These are phyloP conservation scores for Xenentodon cancila DNA, from an alignment of 2,797 vertebrate species.

Conservation along the genomic window DNA sequence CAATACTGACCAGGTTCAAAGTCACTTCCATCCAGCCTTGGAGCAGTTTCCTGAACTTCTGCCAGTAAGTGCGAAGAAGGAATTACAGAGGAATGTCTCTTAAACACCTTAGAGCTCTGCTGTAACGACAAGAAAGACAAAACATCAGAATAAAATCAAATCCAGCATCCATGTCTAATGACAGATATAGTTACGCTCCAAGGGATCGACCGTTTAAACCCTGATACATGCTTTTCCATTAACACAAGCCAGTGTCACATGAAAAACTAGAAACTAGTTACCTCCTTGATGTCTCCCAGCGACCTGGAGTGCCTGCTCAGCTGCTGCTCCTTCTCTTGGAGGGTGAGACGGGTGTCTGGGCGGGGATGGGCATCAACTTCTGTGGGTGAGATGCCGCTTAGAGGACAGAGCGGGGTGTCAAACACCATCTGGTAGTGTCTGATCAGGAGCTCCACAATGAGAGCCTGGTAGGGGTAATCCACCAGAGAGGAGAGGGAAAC, in stretches of 20 bases:
- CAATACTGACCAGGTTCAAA: slow-evolving; percentile 85
- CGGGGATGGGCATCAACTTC: slow-evolving; percentile 48
- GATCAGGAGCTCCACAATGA: slow-evolving; percentile 92
- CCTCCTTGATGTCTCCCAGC: slow-evolving; percentile 89
- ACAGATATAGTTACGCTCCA: background rate
- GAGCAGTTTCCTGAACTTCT: slow-evolving; percentile 81
- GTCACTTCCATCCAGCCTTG: slow-evolving; percentile 68
- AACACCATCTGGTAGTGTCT: slow-evolving; percentile 91
- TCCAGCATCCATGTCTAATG: background rate
- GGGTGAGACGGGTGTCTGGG: slow-evolving; percentile 41
- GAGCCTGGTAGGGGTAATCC: slow-evolving; percentile 95
- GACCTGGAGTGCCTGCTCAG: slow-evolving; percentile 85
- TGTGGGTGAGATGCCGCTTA: slow-evolving; percentile 46
- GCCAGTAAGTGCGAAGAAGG: slow-evolving; percentile 81
- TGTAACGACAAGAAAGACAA: slow-evolving; percentile 55
- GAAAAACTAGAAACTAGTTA: slow-evolving; percentile 50
- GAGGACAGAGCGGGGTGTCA: slow-evolving; percentile 80
- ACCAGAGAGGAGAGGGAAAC: slow-evolving; percentile 94
- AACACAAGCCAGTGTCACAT: too few species aligned
- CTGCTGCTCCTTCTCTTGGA: slow-evolving; percentile 83
- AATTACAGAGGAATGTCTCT: slow-evolving; percentile 85
- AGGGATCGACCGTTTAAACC: background rate
- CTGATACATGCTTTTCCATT: too few species aligned
- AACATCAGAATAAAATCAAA: background rate
- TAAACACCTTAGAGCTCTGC: slow-evolving; percentile 83